Evolutionary conservation across 2,797 vertebrate species (phyloP), one percentile per base, ranked within the genome.

Genomic region (Paedocypris micromegethes): DNA sequence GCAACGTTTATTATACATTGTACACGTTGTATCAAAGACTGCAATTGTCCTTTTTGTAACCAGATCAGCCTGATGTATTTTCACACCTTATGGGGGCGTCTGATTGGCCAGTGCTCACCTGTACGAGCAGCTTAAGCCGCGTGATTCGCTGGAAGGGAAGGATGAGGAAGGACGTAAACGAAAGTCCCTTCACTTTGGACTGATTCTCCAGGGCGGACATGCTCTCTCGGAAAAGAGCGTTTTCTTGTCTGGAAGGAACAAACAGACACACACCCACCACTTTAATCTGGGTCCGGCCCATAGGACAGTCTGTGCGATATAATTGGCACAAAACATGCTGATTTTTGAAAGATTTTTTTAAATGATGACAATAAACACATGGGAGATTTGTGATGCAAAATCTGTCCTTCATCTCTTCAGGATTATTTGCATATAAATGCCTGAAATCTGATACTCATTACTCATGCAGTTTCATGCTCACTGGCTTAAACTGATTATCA

Each of bases 71-170:
- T 23, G 23, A 23, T 23, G 23, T 23, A 23, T 23, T 23, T 23
- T 23, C 23, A 23, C 23, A 23, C 23, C 23, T 23, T 23, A 23
- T 23, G 23, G 23, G 23, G 23, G n/a, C 0, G 1, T 41, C 5
- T 64, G 2, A 74, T 53, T 71, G 72, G 72, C 41, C 54, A 40
- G 9, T 4, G 47, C 83, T 77, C 80, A 97, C 95, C 87, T 98
- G 95, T 2, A 98, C 92, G 9, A 98, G 83, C 9, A 98, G 83
- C 77, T 98, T 98, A 74, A 98, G 92, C 49, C 94, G 89, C 0
- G 93, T 97, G 86, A 98, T 97, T 82, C 95, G 92, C 82, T 98
- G 95, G 83, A 98, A 98, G 0, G 95, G 96, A 66, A 98, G 89
- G 79, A 98, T 98, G 71, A 97, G 91, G 82, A 98, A 98, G 6